Percentiles rank a stretch among this genome's conserved stretches.
Evolutionary conservation across 1,140 invertebrate species (phyloP).

Genomic region (Hycleus cichorii): DNA sequence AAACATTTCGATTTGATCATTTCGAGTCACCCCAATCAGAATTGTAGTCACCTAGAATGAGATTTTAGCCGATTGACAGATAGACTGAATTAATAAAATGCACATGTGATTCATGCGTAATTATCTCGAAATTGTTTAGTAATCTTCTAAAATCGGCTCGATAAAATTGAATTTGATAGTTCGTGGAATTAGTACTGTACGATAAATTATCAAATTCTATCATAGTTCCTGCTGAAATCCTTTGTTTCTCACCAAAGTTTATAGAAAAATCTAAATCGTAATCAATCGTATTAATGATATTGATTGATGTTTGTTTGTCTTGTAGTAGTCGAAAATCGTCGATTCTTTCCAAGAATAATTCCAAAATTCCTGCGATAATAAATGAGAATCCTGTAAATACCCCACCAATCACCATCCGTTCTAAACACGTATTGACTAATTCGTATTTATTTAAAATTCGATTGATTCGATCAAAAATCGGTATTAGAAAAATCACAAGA

Average conservation of each 20-base stretch:
- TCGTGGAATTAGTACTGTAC: no score
- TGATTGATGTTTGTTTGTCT: conserved; percentile 28
- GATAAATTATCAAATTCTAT: background rate
- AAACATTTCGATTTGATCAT: conserved; percentile 27
- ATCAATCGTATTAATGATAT: conserved; percentile 37
- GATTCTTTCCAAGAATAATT: conserved; percentile 31
- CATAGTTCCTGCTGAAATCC: background rate
- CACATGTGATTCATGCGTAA: background rate
- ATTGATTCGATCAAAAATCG: conserved; percentile 50
- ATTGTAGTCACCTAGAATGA: conserved; percentile 32
- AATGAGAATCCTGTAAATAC: conserved; percentile 57
- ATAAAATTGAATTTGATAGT: background rate
- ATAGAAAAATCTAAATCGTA: conserved; percentile 28
- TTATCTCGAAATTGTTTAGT: background rate
- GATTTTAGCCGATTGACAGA: background rate
- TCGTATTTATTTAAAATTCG: conserved; percentile 40
- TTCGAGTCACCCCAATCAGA: conserved; percentile 28
- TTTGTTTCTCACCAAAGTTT: conserved; percentile 15
- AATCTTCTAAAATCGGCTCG: background rate
- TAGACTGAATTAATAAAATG: background rate
- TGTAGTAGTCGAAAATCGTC: conserved; percentile 31
- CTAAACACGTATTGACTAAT: conserved; percentile 42
- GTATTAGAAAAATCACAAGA: conserved; percentile 59
- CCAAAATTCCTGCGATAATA: conserved; percentile 33
- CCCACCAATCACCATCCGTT: conserved; percentile 60